A percentile compares a stretch with the other conserved stretches of the same genome.
Evolutionary conservation across 2,113 vertebrate species (phyloP).

Genomic region (Phylloscopus trochilus): DNA sequence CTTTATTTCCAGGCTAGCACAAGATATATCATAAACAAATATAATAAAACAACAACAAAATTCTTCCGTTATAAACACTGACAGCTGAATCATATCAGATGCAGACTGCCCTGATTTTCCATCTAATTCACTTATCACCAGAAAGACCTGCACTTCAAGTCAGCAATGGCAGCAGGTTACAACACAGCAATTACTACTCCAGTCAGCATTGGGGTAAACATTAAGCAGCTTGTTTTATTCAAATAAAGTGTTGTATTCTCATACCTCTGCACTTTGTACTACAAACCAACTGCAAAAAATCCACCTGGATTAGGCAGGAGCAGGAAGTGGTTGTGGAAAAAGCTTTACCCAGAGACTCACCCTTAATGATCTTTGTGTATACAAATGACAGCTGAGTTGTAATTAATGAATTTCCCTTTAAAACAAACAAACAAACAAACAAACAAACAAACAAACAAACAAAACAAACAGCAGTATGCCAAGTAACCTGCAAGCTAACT

Average conservation of each 20-base stretch:
- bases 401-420: neutral
- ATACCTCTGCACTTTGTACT: neutral
- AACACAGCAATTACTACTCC: neutral
- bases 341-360: neutral
- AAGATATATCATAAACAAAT: neutral
- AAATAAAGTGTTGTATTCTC: neutral
- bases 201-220: neutral
- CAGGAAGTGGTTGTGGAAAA: neutral
- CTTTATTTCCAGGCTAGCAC: neutral
- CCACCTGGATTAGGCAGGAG: neutral
- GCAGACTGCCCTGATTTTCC: neutral
- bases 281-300: neutral
- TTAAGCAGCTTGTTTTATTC: neutral
- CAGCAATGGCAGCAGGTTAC: neutral
- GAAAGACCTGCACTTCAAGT: neutral
- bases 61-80: neutral
- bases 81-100: neutral
- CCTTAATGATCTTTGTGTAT: neutral
- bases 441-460: too few relatives aligned
- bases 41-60: neutral
- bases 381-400: neutral
- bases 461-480: rapidly evolving
- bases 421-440: too few relatives aligned
- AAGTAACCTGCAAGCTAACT: neutral
- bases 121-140: neutral